phyloP scores from a whole-genome alignment of 2,888 invertebrate species.

The Cynaeus angustus region DNA sequence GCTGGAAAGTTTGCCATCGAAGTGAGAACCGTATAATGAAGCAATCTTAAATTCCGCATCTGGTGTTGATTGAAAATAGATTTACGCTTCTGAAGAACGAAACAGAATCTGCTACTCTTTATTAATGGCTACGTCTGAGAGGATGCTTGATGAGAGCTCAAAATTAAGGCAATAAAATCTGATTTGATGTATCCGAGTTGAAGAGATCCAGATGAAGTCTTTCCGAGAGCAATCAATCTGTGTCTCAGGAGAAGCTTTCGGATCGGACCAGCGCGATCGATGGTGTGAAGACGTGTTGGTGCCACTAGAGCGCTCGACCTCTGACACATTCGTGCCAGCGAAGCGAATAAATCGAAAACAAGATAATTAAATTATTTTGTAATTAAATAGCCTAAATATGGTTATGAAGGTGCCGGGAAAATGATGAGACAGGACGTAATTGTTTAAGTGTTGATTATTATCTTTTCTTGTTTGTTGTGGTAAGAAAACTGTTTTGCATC shows the following conservation, averaged over 20 bases:
- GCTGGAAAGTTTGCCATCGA: conserved; percentile 35
- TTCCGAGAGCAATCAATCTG: conserved; percentile 56
- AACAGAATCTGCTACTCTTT: conserved; percentile 48
- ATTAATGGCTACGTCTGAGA: conserved; percentile 52
- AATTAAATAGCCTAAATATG: neutral
- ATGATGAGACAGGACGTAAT: no score
- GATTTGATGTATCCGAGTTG: conserved; percentile 52
- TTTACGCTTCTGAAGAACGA: conserved; percentile 40
- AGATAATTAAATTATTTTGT: conserved; percentile 11
- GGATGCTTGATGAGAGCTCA: conserved; percentile 52
- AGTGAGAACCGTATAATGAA: conserved; percentile 43
- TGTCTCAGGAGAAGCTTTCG: conserved; percentile 51
- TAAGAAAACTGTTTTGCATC: no score
- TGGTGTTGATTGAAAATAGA: conserved; percentile 51
- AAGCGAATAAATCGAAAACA: conserved; percentile 27
- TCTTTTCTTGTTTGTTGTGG: no score
- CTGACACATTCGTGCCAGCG: conserved; percentile 12
- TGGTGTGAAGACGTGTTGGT: conserved; percentile 36
- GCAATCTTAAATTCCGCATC: conserved; percentile 49
- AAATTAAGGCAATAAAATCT: conserved; percentile 56
- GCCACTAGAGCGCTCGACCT: conserved; percentile 27
- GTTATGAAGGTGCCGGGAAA: no score
- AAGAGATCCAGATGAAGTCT: conserved; percentile 54
- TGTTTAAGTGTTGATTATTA: no score
- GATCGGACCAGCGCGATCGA: conserved; percentile 28